A percentile compares a stretch with the other conserved stretches of the same genome.
Conservation (phyloP, 2,888 invertebrate genomes). For the Dicyrtomina minuta region DNA sequence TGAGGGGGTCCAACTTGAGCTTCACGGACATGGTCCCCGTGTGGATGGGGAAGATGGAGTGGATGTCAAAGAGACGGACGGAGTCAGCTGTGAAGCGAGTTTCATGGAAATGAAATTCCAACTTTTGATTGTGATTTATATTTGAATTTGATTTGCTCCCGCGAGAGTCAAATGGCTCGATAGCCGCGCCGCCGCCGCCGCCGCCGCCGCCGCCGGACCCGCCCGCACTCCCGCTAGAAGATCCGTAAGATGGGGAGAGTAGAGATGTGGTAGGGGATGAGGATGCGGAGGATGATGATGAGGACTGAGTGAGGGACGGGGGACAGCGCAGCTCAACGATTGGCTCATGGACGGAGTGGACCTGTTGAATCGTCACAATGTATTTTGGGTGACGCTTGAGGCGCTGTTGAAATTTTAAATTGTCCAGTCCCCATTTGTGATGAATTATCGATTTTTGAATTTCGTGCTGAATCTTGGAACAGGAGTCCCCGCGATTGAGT, state of each 20-base stretch:
- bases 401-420: constrained; percentile 50
- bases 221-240: too few relatives aligned
- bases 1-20: constrained; percentile 48
- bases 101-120: constrained; percentile 50
- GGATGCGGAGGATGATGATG: constrained; percentile 25
- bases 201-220: constrained; percentile 6
- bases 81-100: constrained; percentile 47
- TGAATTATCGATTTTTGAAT: constrained; percentile 45
- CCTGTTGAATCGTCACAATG: constrained; percentile 48
- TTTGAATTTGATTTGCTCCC: background rate
- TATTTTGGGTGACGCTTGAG: constrained; percentile 48
- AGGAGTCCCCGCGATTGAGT: constrained; percentile 23
- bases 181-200: background rate
- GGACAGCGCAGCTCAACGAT: constrained; percentile 48
- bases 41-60: constrained; percentile 52
- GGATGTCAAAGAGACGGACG: constrained; percentile 51
- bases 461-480: constrained; percentile 48
- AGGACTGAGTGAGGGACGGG: constrained; percentile 20
- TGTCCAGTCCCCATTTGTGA: constrained; percentile 48
- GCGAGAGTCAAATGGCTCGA: too few relatives aligned
- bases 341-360: constrained; percentile 46
- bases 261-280: too few relatives aligned
- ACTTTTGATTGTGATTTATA: constrained; percentile 26
- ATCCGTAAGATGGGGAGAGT: too few relatives aligned
- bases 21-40: constrained; percentile 46